These are phyloP conservation scores for Peromyscus aztecus DNA, from an alignment of 2,797 vertebrate genomes.

Conservation along the genomic window DNA sequence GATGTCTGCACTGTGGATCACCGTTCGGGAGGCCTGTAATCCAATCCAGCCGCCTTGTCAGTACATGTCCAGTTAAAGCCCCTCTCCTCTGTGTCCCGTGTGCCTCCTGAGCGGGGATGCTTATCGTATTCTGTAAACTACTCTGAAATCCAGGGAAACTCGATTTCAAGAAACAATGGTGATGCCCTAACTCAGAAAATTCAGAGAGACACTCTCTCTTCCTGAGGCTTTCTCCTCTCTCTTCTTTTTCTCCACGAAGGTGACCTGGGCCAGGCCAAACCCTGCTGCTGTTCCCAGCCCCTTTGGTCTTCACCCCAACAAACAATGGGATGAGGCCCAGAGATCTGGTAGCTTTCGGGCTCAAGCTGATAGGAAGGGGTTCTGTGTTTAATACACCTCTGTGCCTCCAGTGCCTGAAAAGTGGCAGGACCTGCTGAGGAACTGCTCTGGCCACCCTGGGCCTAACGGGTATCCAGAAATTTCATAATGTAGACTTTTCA, in stretches of 20 bases:
- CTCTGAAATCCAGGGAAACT: constrained; percentile 9
- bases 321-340: background rate
- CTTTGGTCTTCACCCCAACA: background rate
- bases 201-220: background rate
- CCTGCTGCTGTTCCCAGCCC: background rate
- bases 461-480: background rate
- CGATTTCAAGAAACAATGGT: background rate
- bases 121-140: constrained; percentile 35
- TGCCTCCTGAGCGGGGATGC: constrained; percentile 70
- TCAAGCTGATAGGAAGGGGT: background rate
- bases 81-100: constrained; percentile 71
- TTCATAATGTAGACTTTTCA: background rate
- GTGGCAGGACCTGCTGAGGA: background rate
- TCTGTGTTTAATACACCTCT: background rate
- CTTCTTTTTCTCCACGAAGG: background rate
- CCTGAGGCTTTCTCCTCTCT: background rate
- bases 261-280: background rate
- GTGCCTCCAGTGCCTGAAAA: background rate
- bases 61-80: constrained; percentile 83
- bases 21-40: constrained; percentile 96
- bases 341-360: background rate
- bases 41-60: constrained; percentile 84
- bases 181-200: background rate
- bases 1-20: constrained; percentile 99
- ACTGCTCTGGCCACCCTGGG: background rate